Evolutionary conservation across 2,797 vertebrate species (phyloP).

Genomic region (Takifugu ocellatus): DNA sequence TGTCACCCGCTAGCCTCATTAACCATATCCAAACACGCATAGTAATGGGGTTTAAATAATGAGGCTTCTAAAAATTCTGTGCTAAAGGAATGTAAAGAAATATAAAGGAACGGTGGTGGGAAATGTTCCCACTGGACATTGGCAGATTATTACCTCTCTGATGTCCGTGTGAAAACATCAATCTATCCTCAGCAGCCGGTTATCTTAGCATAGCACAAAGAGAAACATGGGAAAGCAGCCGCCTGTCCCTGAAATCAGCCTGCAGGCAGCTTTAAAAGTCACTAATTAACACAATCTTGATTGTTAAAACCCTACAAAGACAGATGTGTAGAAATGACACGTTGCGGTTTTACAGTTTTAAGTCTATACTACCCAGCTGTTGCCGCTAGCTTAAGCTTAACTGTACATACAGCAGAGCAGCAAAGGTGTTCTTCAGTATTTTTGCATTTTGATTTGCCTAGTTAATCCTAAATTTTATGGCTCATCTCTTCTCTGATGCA

Average conservation of each 20-base stretch:
- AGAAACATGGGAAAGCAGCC: neutral
- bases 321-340: neutral
- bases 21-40: slow-evolving; percentile 25
- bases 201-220: slow-evolving; percentile 11
- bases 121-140: slow-evolving; percentile 4
- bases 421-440: neutral
- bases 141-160: slow-evolving; percentile 11
- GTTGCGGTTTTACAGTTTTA: neutral
- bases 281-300: neutral
- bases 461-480: no score
- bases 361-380: neutral
- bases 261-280: neutral
- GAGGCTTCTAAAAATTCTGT: slow-evolving; percentile 10
- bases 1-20: slow-evolving; percentile 54
- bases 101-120: neutral
- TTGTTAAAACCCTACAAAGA: neutral
- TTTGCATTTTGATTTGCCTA: neutral
- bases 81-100: slow-evolving; percentile 11
- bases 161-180: neutral
- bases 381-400: neutral
- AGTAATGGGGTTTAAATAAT: no score
- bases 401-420: neutral
- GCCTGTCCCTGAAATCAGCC: neutral
- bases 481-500: no score
- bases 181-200: slow-evolving; percentile 1